Percentiles rank a stretch among this genome's conserved stretches.
Evolutionary conservation across 2,113 vertebrate species (phyloP).

Genomic region (Phalacrocorax brasilianus): DNA sequence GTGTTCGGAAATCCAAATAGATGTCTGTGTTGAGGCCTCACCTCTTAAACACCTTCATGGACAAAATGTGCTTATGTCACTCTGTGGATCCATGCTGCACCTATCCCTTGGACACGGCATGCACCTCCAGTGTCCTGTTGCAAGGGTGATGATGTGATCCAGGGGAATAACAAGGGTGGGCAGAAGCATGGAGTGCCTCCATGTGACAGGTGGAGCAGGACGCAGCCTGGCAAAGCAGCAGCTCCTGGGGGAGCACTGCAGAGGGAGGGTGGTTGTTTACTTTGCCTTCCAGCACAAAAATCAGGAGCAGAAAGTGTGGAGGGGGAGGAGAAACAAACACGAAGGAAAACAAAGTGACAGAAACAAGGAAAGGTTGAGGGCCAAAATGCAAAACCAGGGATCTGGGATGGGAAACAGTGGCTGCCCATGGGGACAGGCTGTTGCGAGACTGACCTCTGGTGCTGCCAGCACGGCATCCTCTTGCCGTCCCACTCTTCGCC

Average conservation of each 20-base stretch:
- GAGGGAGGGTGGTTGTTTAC: neutral
- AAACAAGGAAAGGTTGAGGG: neutral
- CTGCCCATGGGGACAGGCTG: neutral
- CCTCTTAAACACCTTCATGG: neutral
- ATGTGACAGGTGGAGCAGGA: neutral
- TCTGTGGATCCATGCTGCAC: neutral
- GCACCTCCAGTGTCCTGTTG: accelerated
- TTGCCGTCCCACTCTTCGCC: neutral
- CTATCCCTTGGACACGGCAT: accelerated
- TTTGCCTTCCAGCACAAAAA: neutral
- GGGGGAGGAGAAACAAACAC: neutral
- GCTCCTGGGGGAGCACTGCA: neutral
- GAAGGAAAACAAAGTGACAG: neutral
- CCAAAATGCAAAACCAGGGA: no score
- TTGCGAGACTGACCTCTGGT: neutral
- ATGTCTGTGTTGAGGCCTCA: neutral
- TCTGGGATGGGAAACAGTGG: neutral
- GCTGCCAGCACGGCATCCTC: accelerated
- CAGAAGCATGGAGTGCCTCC: neutral
- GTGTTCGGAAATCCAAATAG: neutral
- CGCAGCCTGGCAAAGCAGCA: neutral
- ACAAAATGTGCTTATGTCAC: accelerated
- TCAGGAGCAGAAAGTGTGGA: neutral
- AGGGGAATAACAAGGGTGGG: neutral
- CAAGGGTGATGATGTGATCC: neutral